Evolutionary conservation across 1,140 invertebrate species (phyloP).

Genomic region (Hormaphis cornu): DNA sequence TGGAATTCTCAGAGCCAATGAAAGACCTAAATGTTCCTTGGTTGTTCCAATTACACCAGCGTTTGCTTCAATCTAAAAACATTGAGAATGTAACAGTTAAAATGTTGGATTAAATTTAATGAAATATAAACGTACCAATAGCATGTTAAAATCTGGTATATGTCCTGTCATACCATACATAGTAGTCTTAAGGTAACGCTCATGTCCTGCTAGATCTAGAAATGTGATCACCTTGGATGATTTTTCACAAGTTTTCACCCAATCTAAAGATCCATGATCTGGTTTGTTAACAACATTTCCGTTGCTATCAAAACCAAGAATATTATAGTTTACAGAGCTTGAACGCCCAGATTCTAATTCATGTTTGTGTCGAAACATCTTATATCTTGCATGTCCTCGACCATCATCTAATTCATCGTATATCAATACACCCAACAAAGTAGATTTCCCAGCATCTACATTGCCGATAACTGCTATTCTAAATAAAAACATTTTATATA

Average conservation of each 20-base stretch:
- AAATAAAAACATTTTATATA: not conserved
- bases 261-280: conserved; percentile 80
- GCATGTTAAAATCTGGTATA: conserved; percentile 97
- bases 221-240: conserved; percentile 98
- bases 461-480: conserved; percentile 85
- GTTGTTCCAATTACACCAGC: conserved; percentile 98
- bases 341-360: conserved; percentile 94
- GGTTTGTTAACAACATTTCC: conserved; percentile 96
- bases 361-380: conserved; percentile 92
- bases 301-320: conserved; percentile 77
- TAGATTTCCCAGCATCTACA: conserved; percentile 89
- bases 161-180: conserved; percentile 99
- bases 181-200: conserved; percentile 97
- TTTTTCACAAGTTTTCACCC: conserved; percentile 97
- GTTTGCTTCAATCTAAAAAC: conserved; percentile 93
- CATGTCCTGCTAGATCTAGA: conserved; percentile 97
- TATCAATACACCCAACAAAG: conserved; percentile 84
- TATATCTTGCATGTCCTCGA: conserved; percentile 80
- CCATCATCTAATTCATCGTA: conserved; percentile 95
- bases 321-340: conserved; percentile 92
- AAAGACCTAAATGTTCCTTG: conserved; percentile 94
- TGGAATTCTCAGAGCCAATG: conserved; percentile 89
- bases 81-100: conserved; percentile 35
- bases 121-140: conserved; percentile 68
- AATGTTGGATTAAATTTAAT: conserved; percentile 2